Evolutionary conservation across 2,888 invertebrate genomes (phyloP).

Genomic region (Mantis religiosa): DNA sequence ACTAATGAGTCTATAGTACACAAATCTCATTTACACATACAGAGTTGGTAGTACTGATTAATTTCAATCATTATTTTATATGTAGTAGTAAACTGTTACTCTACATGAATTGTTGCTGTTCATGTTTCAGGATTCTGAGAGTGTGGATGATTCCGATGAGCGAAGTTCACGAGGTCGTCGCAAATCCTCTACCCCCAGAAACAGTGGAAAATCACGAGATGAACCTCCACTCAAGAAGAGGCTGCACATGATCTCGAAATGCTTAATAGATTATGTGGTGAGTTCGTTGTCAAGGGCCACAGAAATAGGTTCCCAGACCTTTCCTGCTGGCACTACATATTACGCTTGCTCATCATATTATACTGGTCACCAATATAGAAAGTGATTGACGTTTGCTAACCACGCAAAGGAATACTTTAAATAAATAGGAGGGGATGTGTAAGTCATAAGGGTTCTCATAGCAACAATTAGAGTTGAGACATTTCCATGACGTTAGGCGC

Average conservation of each 20-base stretch:
- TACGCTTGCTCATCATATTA: neutral
- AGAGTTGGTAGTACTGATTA: too few species aligned
- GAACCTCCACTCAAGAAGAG: slow-evolving; percentile 72
- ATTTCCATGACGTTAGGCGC: too few species aligned
- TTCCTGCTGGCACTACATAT: neutral
- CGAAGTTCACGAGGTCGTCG: slow-evolving; percentile 31
- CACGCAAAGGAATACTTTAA: too few species aligned
- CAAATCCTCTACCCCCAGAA: slow-evolving; percentile 36
- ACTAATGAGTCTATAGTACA: too few species aligned
- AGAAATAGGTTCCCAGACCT: neutral
- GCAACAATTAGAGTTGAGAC: too few species aligned
- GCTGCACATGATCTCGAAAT: slow-evolving; percentile 75
- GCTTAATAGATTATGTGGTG: slow-evolving; percentile 63
- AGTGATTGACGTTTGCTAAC: too few species aligned
- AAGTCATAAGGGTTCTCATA: too few species aligned
- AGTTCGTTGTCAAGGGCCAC: slow-evolving; percentile 38
- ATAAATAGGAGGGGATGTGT: too few species aligned
- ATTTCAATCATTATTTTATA: too few species aligned
- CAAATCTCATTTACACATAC: too few species aligned
- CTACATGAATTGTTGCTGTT: neutral
- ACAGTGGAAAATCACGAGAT: slow-evolving; percentile 14
- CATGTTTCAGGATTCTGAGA: slow-evolving; percentile 46
- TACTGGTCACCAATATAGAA: too few species aligned
- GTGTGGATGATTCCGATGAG: slow-evolving; percentile 48
- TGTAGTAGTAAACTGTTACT: neutral